These are phyloP conservation scores for Troglohyphantes excavatus DNA, from an alignment of 2,888 invertebrate genomes.

Conservation along the genomic window DNA sequence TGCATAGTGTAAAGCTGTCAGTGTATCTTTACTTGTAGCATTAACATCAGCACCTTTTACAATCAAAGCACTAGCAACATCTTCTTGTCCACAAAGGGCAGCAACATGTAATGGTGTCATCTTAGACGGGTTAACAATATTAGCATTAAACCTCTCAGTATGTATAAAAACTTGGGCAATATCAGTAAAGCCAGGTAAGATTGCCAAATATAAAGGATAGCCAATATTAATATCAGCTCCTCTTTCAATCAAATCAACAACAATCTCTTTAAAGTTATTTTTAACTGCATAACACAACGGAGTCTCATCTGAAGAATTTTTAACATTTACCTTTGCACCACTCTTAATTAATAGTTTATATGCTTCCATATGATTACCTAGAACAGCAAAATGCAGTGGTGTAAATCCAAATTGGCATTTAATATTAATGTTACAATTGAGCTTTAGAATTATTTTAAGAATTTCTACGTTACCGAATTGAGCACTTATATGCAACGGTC, in stretches of 20 bases:
- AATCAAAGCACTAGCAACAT: conserved; percentile 11
- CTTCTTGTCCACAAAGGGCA: background rate
- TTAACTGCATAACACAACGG: conserved; percentile 22
- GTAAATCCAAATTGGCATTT: conserved; percentile 88
- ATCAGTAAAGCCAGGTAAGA: too few relatives aligned
- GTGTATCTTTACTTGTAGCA: background rate
- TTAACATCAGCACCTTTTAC: conserved; percentile 39
- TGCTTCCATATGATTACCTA: background rate
- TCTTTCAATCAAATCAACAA: conserved; percentile 83
- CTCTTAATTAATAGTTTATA: background rate
- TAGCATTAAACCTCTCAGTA: too few relatives aligned
- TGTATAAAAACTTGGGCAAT: too few relatives aligned
- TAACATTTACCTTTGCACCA: conserved; percentile 9
- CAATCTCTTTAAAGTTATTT: conserved; percentile 79
- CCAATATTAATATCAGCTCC: conserved; percentile 87
- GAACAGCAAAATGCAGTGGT: conserved; percentile 22
- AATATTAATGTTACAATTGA: conserved; percentile 86
- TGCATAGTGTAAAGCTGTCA: conserved; percentile 29
- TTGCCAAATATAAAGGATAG: background rate
- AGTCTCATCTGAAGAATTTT: background rate
- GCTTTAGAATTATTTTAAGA: too few relatives aligned
- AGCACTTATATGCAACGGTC: conserved; percentile 29
- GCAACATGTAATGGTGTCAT: conserved; percentile 10
- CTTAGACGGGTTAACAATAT: too few relatives aligned
- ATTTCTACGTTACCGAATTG: too few relatives aligned